phyloP scores from a whole-genome alignment of 2,113 vertebrate genomes.

The Vulpes vulpes region DNA sequence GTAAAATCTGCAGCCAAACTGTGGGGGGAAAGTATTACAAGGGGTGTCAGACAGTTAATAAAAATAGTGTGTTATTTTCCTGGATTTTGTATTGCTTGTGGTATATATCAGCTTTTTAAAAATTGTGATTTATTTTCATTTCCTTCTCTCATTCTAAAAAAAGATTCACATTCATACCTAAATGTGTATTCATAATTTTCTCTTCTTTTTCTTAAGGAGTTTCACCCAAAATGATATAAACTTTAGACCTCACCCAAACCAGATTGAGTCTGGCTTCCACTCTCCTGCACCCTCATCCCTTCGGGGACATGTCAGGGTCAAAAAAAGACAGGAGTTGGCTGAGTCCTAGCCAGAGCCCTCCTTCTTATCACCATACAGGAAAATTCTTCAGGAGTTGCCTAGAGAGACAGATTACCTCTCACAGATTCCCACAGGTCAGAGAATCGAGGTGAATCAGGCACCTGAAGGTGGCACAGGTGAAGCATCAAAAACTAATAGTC shows the following conservation, averaged over 20 bases:
- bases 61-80: background rate
- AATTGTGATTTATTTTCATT: constrained; percentile 1
- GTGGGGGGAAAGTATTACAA: background rate
- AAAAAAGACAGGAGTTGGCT: background rate
- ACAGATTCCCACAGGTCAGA: background rate
- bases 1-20: background rate
- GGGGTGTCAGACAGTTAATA: background rate
- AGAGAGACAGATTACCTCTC: background rate
- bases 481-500: background rate
- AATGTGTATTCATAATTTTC: background rate
- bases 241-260: background rate
- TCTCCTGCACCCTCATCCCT: background rate
- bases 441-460: background rate
- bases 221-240: background rate
- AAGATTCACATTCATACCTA: background rate
- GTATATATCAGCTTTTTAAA: background rate
- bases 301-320: background rate
- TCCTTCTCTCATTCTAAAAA: constrained; percentile 4
- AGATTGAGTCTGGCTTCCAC: background rate
- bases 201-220: background rate
- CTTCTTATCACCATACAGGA: background rate
- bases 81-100: constrained; percentile 7
- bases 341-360: background rate
- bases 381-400: background rate
- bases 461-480: background rate